Percentiles rank a stretch among this genome's conserved stretches.
Evolutionary conservation across 64 coral and sea anemone genomes (phyloP).

Genomic region (Montipora cactus): DNA sequence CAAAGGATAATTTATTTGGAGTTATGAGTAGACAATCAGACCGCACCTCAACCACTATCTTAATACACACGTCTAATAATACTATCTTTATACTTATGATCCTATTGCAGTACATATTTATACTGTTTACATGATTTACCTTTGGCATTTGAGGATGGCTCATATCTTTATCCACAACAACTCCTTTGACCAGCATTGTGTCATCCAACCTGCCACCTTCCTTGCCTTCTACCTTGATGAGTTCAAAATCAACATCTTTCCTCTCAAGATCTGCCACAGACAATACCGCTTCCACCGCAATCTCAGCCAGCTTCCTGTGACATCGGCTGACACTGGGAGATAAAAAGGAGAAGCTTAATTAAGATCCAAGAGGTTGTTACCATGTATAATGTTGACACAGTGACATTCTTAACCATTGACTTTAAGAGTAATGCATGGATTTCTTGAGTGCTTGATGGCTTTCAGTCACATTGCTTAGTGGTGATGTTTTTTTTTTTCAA

Average conservation of each 20-base stretch:
- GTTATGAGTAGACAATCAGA: too few species aligned
- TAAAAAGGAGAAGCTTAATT: neutral
- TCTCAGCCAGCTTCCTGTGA: constrained; percentile 95
- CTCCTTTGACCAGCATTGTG: constrained; percentile 96
- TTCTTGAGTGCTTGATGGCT: too few species aligned
- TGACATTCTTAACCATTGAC: too few species aligned
- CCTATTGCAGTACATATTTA: too few species aligned
- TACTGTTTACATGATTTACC: constrained; percentile 23
- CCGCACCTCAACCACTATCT: too few species aligned
- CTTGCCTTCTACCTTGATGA: constrained; percentile 97
- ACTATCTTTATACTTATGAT: too few species aligned
- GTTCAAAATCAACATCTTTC: constrained; percentile 99
- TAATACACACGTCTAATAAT: too few species aligned
- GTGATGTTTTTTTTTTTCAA: too few species aligned
- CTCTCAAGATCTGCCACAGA: constrained; percentile 97
- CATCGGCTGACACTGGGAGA: constrained; percentile 92
- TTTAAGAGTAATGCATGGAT: too few species aligned
- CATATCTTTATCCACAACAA: constrained; percentile 98
- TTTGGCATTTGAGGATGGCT: constrained; percentile 99
- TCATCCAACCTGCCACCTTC: constrained; percentile 98
- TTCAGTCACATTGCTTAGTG: too few species aligned
- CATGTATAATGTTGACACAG: too few species aligned
- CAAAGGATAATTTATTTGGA: too few species aligned
- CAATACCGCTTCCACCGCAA: constrained; percentile 97
- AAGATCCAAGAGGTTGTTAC: neutral